Percentiles rank a stretch among this genome's conserved stretches.
Conservation (phyloP, 2,888 invertebrate species). For the Diplazon laetatorius region DNA sequence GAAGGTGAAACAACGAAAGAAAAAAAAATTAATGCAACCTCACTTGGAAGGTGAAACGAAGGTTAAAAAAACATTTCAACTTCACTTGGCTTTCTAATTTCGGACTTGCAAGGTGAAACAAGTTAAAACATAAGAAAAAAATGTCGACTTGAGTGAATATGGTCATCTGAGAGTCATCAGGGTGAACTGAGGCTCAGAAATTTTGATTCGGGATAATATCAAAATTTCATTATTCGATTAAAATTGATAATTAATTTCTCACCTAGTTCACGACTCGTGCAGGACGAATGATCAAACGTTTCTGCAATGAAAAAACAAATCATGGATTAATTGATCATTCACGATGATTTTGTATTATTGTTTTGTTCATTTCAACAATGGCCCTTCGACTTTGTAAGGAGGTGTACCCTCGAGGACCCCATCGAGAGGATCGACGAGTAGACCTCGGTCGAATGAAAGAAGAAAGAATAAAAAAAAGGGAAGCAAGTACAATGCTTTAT, state of each 20-base stretch:
- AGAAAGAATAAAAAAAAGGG: slow-evolving; percentile 67
- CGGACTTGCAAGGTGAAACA: no score
- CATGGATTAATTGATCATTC: slow-evolving; percentile 26
- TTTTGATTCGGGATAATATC: no score
- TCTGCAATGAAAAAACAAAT: slow-evolving; percentile 8
- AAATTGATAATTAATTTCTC: neutral
- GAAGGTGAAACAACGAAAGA: no score
- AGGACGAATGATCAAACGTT: neutral
- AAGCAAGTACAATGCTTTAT: slow-evolving; percentile 70
- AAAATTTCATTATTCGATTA: no score
- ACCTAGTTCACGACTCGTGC: neutral
- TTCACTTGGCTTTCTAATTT: no score
- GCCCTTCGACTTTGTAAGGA: neutral
- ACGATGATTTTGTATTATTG: neutral
- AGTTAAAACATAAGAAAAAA: no score
- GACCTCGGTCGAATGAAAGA: slow-evolving; percentile 64
- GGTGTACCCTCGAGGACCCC: slow-evolving; percentile 36
- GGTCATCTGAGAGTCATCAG: no score
- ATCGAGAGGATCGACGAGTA: slow-evolving; percentile 57
- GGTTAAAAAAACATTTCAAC: no score
- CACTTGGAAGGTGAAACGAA: no score
- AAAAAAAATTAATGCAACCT: no score
- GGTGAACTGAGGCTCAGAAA: no score
- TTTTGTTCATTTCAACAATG: slow-evolving; percentile 14
- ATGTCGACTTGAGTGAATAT: no score